Evolutionary conservation across 2,888 invertebrate species (phyloP).

Genomic region (Drosophila sordidula): DNA sequence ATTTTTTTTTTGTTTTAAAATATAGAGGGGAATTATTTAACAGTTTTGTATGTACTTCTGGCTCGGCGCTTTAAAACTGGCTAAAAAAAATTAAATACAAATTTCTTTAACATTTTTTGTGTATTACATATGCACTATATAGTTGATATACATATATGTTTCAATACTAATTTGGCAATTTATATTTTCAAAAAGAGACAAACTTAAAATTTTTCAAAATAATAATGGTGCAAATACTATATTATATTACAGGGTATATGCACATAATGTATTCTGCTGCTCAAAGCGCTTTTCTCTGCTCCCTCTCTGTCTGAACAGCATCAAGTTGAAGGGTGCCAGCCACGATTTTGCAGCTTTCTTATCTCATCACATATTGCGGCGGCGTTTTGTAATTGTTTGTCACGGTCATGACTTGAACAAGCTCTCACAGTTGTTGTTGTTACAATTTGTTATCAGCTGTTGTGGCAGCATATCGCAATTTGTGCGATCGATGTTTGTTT

Average conservation of each 20-base stretch:
- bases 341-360: slow-evolving; percentile 5
- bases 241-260: background rate
- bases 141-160: too few species aligned
- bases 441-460: slow-evolving; percentile 41
- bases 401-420: slow-evolving; percentile 33
- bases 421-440: background rate
- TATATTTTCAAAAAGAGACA: background rate
- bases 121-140: too few species aligned
- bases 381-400: slow-evolving; percentile 38
- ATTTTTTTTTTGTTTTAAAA: too few species aligned
- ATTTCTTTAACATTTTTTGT: too few species aligned
- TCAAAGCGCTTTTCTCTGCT: background rate
- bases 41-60: background rate
- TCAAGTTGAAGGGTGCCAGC: slow-evolving; percentile 11
- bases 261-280: background rate
- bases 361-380: slow-evolving; percentile 13
- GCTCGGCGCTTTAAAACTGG: too few species aligned
- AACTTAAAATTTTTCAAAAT: too few species aligned
- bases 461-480: slow-evolving; percentile 32
- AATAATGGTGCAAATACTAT: background rate
- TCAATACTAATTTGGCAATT: too few species aligned
- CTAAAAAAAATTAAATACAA: too few species aligned
- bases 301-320: background rate
- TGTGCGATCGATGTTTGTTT: slow-evolving; percentile 22
- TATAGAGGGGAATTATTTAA: too few species aligned